Evolutionary conservation across 2,888 invertebrate genomes (phyloP).

Genomic region (Rhodophaea formosa): DNA sequence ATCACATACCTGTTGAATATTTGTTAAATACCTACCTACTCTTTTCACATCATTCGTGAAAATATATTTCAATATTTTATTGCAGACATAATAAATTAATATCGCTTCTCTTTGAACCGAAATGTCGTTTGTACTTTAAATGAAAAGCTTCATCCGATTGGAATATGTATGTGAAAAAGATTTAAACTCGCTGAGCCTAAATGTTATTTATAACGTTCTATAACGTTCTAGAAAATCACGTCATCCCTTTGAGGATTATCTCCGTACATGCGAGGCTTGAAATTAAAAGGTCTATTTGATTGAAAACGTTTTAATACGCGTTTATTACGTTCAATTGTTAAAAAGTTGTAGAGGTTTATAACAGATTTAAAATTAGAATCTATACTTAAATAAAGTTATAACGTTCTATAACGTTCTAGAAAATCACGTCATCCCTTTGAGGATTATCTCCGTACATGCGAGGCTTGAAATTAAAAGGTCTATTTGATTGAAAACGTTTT

Average conservation of each 20-base stretch:
- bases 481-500: constrained; percentile 9
- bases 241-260: constrained; percentile 17
- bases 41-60: too few species aligned
- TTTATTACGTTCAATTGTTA: background rate
- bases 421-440: constrained; percentile 9
- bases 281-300: constrained; percentile 3
- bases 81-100: too few species aligned
- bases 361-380: constrained; percentile 12
- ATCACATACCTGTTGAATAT: too few species aligned
- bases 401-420: constrained; percentile 6
- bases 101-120: too few species aligned
- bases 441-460: constrained; percentile 7
- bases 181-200: constrained; percentile 7
- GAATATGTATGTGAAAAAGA: constrained; percentile 2
- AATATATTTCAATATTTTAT: too few species aligned
- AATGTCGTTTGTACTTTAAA: too few species aligned
- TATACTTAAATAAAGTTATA: background rate
- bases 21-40: too few species aligned
- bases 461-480: constrained; percentile 3
- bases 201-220: background rate
- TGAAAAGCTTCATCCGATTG: constrained; percentile 3
- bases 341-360: background rate
- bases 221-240: constrained; percentile 1
- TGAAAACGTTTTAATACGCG: constrained; percentile 1
- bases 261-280: background rate